Evolutionary conservation across 2,113 vertebrate genomes (phyloP).

Genomic region (Osmerus mordax): DNA sequence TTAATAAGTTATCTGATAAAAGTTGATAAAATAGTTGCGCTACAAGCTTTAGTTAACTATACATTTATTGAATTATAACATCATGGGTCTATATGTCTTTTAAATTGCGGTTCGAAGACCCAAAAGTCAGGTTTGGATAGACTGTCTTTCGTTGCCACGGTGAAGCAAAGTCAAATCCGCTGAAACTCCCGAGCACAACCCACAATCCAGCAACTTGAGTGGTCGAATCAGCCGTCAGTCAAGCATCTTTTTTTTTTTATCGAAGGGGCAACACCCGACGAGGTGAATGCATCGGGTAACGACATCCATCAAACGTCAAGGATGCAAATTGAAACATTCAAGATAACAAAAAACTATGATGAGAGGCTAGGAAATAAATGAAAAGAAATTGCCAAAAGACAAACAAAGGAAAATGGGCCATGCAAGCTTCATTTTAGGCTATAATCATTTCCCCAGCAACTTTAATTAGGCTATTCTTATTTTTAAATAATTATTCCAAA

Average conservation of each 20-base stretch:
- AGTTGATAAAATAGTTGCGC: too few species aligned
- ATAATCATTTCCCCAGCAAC: too few species aligned
- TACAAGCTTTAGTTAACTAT: too few species aligned
- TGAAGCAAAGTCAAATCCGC: constrained; percentile 11
- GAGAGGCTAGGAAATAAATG: not conserved
- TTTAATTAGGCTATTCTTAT: too few species aligned
- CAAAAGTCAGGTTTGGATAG: constrained; percentile 15
- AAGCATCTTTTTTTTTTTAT: constrained; percentile 21
- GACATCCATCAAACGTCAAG: constrained; percentile 39
- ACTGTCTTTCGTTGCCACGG: constrained; percentile 50
- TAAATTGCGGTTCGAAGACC: not conserved
- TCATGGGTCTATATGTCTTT: too few species aligned
- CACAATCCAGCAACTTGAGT: constrained; percentile 49
- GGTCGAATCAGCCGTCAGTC: constrained; percentile 56
- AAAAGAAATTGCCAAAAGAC: not conserved
- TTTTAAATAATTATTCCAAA: too few species aligned
- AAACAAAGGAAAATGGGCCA: not conserved
- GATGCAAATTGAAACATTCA: constrained; percentile 4
- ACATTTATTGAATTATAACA: too few species aligned
- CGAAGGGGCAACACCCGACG: constrained; percentile 71
- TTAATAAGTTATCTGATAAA: too few species aligned
- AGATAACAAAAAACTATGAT: constrained; percentile 15
- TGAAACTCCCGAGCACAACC: constrained; percentile 35
- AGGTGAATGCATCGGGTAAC: constrained; percentile 67
- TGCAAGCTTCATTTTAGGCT: not conserved